Conservation (phyloP, 2,888 invertebrate genomes). For the Allacma fusca region DNA sequence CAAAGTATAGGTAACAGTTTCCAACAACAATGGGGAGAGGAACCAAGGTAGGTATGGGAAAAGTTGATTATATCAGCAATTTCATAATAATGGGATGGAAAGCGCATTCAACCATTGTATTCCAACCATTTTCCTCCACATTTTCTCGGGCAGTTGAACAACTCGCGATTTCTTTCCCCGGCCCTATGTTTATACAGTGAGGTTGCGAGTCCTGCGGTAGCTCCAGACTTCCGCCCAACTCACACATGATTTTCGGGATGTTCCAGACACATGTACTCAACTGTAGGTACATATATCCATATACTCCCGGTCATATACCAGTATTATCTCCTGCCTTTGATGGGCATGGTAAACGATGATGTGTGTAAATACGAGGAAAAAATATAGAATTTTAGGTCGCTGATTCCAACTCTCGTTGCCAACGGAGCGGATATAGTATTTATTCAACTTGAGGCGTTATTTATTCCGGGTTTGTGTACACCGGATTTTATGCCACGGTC, state of each 20-base stretch:
- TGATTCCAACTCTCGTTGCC: too few species aligned
- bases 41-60: constrained; percentile 1
- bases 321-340: neutral
- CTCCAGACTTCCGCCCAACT: too few species aligned
- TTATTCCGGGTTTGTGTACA: too few species aligned
- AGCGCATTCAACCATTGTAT: constrained; percentile 16
- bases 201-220: too few species aligned
- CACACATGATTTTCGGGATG: too few species aligned
- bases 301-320: too few species aligned
- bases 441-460: too few species aligned
- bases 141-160: constrained; percentile 16
- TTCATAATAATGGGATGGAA: constrained; percentile 16
- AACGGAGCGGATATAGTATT: too few species aligned
- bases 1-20: neutral
- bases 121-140: neutral
- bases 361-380: neutral
- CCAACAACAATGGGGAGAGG: neutral
- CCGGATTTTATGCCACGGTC: too few species aligned
- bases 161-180: neutral
- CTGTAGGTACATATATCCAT: too few species aligned
- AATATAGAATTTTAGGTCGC: neutral
- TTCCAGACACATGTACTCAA: too few species aligned
- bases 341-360: neutral
- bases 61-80: constrained; percentile 16
- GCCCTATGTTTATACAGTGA: neutral